Evolutionary conservation across 2,797 vertebrate species (phyloP).

Genomic region (Etheostoma perlongum): DNA sequence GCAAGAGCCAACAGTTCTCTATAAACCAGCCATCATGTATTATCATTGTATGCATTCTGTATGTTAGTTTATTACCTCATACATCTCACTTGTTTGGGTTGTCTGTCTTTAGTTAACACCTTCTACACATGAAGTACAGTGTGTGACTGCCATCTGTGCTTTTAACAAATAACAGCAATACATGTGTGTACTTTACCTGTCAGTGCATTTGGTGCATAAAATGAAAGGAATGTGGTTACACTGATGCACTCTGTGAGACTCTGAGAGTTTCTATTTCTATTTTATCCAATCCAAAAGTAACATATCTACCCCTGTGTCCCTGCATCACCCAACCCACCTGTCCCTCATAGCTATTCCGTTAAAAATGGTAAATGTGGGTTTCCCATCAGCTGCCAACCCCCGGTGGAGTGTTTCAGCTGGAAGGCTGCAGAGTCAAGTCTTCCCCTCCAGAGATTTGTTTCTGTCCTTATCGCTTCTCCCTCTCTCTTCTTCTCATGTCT

Average conservation of each 20-base stretch:
- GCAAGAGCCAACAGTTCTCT: too few relatives aligned
- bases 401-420: constrained; percentile 40
- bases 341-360: constrained; percentile 7
- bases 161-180: too few relatives aligned
- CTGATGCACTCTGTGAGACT: neutral
- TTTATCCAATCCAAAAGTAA: neutral
- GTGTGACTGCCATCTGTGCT: too few relatives aligned
- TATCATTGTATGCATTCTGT: too few relatives aligned
- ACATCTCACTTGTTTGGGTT: too few relatives aligned
- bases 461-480: constrained; percentile 23
- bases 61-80: too few relatives aligned
- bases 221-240: neutral
- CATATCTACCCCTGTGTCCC: neutral
- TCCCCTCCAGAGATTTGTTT: constrained; percentile 46
- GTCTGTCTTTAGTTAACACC: too few relatives aligned
- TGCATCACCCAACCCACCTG: constrained; percentile 19
- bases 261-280: neutral
- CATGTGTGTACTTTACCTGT: too few relatives aligned
- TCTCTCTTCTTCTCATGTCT: neutral
- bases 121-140: too few relatives aligned
- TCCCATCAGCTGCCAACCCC: constrained; percentile 28
- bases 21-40: too few relatives aligned
- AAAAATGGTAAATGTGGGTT: constrained; percentile 43
- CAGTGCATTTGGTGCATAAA: too few relatives aligned
- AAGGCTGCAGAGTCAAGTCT: constrained; percentile 34